A percentile compares a stretch with the other conserved stretches of the same genome.
phyloP scores from a whole-genome alignment of 2,888 invertebrate species.

The Drosophila mimica region DNA sequence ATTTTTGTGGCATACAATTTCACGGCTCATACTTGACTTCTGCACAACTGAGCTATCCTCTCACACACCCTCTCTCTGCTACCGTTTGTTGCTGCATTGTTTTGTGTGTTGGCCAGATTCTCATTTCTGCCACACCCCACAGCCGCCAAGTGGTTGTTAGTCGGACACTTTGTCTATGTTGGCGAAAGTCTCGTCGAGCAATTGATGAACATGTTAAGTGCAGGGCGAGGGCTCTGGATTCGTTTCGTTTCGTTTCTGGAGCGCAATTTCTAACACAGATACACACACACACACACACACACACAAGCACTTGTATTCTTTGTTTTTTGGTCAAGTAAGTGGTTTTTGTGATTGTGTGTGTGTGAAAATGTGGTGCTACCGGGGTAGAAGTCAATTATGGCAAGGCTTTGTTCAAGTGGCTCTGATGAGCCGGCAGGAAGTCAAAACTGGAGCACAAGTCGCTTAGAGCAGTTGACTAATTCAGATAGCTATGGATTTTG shows the following conservation, averaged over 20 bases:
- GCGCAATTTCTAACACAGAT: conserved; percentile 39
- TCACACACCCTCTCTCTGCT: conserved; percentile 3
- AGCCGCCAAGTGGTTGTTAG: conserved; percentile 36
- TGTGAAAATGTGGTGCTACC: conserved; percentile 24
- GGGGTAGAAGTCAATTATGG: conserved; percentile 73
- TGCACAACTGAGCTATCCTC: neutral
- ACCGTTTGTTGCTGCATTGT: conserved; percentile 42
- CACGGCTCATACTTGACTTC: conserved; percentile 59
- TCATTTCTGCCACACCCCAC: conserved; percentile 32
- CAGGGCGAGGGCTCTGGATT: conserved; percentile 62
- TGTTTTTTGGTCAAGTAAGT: neutral
- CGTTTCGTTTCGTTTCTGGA: conserved; percentile 63
- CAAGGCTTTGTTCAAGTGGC: conserved; percentile 70
- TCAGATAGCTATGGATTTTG: conserved; percentile 13
- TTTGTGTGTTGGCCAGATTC: conserved; percentile 53
- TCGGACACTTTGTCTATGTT: conserved; percentile 71
- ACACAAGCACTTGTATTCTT: neutral
- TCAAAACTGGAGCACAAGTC: conserved; percentile 61
- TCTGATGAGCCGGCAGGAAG: conserved; percentile 53
- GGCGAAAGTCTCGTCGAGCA: conserved; percentile 63
- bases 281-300: conserved; percentile 3
- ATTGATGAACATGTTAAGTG: conserved; percentile 82
- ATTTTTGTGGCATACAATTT: conserved; percentile 54
- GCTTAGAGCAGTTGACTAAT: conserved; percentile 50
- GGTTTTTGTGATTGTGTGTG: conserved; percentile 24